Evolutionary conservation across 2,888 invertebrate species (phyloP).

Genomic region (Hedya salicella): DNA sequence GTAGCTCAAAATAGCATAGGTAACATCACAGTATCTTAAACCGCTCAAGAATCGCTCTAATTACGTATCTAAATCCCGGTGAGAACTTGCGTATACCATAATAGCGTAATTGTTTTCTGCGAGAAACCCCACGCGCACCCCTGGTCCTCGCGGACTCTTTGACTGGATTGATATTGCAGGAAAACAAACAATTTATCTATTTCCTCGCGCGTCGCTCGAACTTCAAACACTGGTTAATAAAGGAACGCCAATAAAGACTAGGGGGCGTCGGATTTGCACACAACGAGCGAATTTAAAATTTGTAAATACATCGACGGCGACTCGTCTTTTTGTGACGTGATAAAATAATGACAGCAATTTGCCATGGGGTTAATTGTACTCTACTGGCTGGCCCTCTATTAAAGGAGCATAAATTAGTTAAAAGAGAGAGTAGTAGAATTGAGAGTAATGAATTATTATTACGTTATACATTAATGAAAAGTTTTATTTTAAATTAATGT

Average conservation of each 20-base stretch:
- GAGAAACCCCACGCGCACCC: constrained; percentile 21
- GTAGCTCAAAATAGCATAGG: too few relatives aligned
- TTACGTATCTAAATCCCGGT: neutral
- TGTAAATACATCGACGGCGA: constrained; percentile 65
- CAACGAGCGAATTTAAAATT: constrained; percentile 69
- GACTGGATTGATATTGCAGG: constrained; percentile 53
- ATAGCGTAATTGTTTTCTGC: constrained; percentile 9
- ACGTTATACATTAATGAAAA: too few relatives aligned
- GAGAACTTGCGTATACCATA: constrained; percentile 8
- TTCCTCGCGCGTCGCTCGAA: constrained; percentile 64
- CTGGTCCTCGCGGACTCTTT: constrained; percentile 45
- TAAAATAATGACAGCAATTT: constrained; percentile 73
- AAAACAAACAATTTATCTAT: constrained; percentile 79
- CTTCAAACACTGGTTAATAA: constrained; percentile 76
- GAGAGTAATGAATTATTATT: too few relatives aligned
- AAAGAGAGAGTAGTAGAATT: too few relatives aligned
- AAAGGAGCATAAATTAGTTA: too few relatives aligned
- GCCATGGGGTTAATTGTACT: constrained; percentile 49
- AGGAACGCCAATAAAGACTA: constrained; percentile 68
- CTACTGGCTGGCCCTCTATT: neutral
- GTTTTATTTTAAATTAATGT: too few relatives aligned
- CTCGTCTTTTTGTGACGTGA: constrained; percentile 70
- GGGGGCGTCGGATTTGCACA: constrained; percentile 67
- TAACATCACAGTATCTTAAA: neutral
- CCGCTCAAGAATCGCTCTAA: neutral